Evolutionary conservation across 2,797 vertebrate genomes (phyloP), one percentile per base, ranked within the genome.

Genomic region (Pyrocephalus nanus): DNA sequence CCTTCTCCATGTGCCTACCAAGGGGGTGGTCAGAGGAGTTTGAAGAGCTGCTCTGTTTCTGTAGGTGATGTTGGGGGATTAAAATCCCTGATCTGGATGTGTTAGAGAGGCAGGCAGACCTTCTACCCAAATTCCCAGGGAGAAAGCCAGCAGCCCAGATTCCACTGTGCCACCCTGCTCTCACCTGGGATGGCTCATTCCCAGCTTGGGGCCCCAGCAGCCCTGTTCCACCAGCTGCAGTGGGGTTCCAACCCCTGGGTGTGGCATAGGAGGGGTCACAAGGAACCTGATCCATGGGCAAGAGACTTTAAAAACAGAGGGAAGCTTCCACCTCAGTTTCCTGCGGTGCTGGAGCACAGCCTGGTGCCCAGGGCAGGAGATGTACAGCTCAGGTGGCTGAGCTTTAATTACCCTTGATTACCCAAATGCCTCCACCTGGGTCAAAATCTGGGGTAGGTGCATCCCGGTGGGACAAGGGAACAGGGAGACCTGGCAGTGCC

Each of bases 401-500:
- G 19, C 58, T 79, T 22, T 34, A 48, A 23, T 43, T 30, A 25
- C 45, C 38, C 17, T 43, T 61, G 36, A 60, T 57, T 45, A 53
- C 42, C 43, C 18, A 2, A 26, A 79, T 25, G 10, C 16, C 27
- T 27, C 47, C 9, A 1, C 21, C 15, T 18, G 16, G 36, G 15
- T 9, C 4, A 18, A 16, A 22, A 18, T 0, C 15, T n/a, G 30
- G n/a, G 18, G 23, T 1, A 4, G 32, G 11, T 26, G 15, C 22
- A 8, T 64, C 40, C 51, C 10, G 1, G 17, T 21, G 61, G 75
- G 57, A 19, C 0, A 2, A 3, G 3, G 57, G 18, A 42, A 8
- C 0, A 1, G 51, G n/a, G n/a, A 47, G 36, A 32, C 3, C 1
- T 1, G 47, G 58, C 19, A 8, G 1, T 3, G 34, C n/a, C 0